Base-by-base conservation (phyloP, 2,888 invertebrate species). In the Cephus pygmeus region DNA sequence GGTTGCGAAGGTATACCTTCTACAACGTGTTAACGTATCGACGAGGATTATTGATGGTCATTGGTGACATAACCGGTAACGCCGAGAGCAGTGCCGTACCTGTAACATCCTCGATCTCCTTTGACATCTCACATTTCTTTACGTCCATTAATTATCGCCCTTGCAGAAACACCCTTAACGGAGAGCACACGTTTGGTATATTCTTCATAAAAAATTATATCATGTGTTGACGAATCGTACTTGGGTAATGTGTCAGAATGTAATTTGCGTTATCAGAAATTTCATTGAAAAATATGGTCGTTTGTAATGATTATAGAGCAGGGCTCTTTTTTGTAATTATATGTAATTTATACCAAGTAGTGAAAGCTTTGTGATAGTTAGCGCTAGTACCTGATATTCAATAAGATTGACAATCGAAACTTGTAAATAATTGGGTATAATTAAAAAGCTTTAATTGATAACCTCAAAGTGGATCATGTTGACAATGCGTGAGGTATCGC, bases 11-110 rank as follows among this genome's bases (percentile, higher is more conserved):
- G 69, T 76, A 75, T 73, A 71, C 77, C 77, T 74, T 75, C 80
- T 68, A 76, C 81, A 79, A 82, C 81, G 82, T 81, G 82, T 83
- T 82, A 80, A 81, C 82, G 82, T 80, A 79, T 79, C 82, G 79
- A 81, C 79, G 79, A 76, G 80, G 80, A 82, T 82, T 83, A 83
- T 83, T 82, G 81, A 82, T 82, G 82, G 80, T 79, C 79, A 73
- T 76, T 75, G 77, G 83, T 79, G 79, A 79, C 80, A 81, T 79
- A 78, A 78, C 77, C 78, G 68, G 68, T 69, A 77, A 77, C 40
- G 73, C 69, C 76, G 36, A 56, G 56, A 56, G 56, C 56, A 56
- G 56, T 56, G 56, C 56, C 56, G 56, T 56, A 56, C 56, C 56
- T 56, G 56, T 56, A 56, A 23, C 56, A 56, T 56, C 23, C 56